Conservation (phyloP, 1,140 invertebrate species). For the Drosophila ercepeae region DNA sequence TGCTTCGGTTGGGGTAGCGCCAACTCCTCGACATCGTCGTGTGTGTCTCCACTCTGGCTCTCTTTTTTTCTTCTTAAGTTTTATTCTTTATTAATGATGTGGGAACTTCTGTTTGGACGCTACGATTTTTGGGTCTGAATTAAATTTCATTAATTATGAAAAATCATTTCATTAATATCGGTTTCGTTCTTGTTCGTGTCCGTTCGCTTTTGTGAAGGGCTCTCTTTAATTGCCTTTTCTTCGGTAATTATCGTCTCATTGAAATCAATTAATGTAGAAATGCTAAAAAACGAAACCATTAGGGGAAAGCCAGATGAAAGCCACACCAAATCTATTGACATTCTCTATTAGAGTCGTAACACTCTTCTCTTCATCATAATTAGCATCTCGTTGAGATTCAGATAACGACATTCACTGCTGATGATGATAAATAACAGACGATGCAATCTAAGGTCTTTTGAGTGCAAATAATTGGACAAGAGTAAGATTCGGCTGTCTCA, state of each 20-base stretch:
- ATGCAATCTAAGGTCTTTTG: constrained; percentile 24
- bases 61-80: constrained; percentile 20
- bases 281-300: constrained; percentile 25
- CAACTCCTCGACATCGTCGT: constrained; percentile 46
- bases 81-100: constrained; percentile 74
- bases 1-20: constrained; percentile 44
- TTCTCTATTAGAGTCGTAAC: constrained; percentile 52
- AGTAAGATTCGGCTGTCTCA: constrained; percentile 12
- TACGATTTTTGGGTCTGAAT: constrained; percentile 40
- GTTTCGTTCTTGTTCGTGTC: constrained; percentile 29
- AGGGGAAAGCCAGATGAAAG: background rate
- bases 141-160: constrained; percentile 76
- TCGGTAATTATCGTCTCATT: constrained; percentile 42
- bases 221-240: constrained; percentile 28
- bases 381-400: constrained; percentile 35
- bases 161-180: constrained; percentile 76
- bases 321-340: constrained; percentile 51
- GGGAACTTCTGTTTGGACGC: constrained; percentile 71
- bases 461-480: constrained; percentile 56
- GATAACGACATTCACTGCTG: constrained; percentile 39
- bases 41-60: constrained; percentile 48
- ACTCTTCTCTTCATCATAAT: constrained; percentile 13
- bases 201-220: background rate
- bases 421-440: constrained; percentile 38
- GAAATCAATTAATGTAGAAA: constrained; percentile 40